These are phyloP conservation scores for Carcharodon carcharias DNA, from an alignment of 2,797 vertebrate species.

Conservation along the genomic window DNA sequence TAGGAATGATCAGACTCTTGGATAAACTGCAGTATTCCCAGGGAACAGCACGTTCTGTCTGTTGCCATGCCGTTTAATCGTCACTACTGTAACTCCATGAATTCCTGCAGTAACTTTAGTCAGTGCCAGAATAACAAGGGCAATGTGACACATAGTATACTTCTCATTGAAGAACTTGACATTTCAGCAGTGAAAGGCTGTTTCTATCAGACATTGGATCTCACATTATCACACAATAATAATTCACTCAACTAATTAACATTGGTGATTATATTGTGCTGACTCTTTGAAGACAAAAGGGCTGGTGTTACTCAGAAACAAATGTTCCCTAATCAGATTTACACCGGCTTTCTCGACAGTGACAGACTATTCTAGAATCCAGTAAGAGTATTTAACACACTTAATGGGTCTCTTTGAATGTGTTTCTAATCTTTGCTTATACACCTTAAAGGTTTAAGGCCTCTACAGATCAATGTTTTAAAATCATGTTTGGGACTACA, in stretches of 20 bases:
- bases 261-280: neutral
- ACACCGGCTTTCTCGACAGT: neutral
- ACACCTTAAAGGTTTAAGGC: neutral
- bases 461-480: neutral
- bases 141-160: neutral
- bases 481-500: neutral
- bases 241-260: neutral
- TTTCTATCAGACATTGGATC: neutral
- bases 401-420: neutral
- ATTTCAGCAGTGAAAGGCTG: neutral
- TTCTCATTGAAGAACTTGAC: neutral
- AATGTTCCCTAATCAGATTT: neutral
- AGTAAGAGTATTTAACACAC: neutral
- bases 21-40: slow-evolving; percentile 36
- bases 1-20: slow-evolving; percentile 37
- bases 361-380: neutral
- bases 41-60: slow-evolving; percentile 40
- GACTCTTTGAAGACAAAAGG: neutral
- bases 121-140: slow-evolving; percentile 23
- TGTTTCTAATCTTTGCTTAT: neutral
- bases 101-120: slow-evolving; percentile 16
- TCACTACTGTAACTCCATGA: neutral
- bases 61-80: neutral
- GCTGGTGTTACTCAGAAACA: neutral
- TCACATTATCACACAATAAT: neutral